A percentile compares a stretch with the other conserved stretches of the same genome.
Conservation (phyloP, 2,113 vertebrate genomes). For the Callipepla squamata region DNA sequence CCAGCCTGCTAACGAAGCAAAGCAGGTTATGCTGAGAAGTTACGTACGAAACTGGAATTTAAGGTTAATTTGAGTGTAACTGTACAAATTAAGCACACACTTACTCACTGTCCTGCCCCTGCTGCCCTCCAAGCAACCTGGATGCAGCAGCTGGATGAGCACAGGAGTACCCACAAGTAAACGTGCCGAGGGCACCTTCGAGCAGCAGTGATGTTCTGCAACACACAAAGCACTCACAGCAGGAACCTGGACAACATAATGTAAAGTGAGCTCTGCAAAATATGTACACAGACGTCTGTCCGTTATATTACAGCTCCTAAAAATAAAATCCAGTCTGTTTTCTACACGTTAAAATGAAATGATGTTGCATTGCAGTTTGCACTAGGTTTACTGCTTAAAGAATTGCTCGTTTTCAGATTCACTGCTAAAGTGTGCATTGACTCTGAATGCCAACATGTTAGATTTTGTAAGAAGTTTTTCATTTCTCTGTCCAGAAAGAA, state of each 20-base stretch:
- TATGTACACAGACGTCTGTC: constrained; percentile 36
- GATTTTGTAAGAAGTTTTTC: neutral
- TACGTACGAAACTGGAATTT: neutral
- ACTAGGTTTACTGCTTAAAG: constrained; percentile 22
- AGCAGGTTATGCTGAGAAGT: neutral
- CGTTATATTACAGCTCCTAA: constrained; percentile 40
- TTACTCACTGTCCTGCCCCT: neutral
- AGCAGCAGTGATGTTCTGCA: neutral
- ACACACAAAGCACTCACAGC: neutral
- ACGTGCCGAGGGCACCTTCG: neutral
- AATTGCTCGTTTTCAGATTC: neutral
- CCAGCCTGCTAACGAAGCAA: neutral
- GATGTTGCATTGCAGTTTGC: constrained; percentile 60
- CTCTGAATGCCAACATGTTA: neutral
- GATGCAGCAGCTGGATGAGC: neutral
- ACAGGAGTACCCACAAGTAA: neutral
- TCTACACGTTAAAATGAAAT: neutral
- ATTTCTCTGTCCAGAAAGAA: neutral
- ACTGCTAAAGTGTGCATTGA: neutral
- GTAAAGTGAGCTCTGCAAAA: constrained; percentile 44
- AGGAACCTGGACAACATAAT: constrained; percentile 4
- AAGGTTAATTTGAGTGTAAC: neutral
- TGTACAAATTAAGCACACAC: neutral
- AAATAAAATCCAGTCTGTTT: constrained; percentile 39
- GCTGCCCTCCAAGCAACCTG: neutral